Evolutionary conservation across 2,113 vertebrate species (phyloP), one percentile per base, ranked within the genome.

Genomic region (Puffinus mauretanicus): DNA sequence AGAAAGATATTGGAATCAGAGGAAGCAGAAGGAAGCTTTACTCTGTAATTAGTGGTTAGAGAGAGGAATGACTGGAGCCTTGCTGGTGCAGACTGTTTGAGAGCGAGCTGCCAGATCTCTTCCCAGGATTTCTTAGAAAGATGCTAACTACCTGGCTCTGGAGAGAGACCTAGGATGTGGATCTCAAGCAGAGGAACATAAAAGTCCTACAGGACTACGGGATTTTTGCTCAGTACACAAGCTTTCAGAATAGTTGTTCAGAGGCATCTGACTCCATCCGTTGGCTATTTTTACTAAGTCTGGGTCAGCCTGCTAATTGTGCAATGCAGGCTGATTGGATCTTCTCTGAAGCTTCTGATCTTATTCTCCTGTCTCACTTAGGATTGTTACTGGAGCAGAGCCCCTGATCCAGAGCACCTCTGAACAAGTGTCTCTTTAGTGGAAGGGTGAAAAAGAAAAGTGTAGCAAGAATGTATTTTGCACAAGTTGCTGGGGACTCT

Each of bases 241-340:
- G 8, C 1, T 7, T 86, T 87, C 58, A n/a, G 34, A 80, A 66
- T 49, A 79, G 32, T 27, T 82, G 6, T 71, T 82, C 62, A 75
- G n/a, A 52, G 30, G 9, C 17, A 32, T 17, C 52, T 75, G 16
- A 18, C 19, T 77, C 51, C 11, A 40, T 34, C 29, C 1, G 0
- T 36, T 72, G 24, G 4, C 5, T 76, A 26, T 75, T 80, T 91
- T 73, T 65, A 34, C 34, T 44, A 42, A 83, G 21, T 40, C 27
- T 69, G 27, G 7, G 15, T 42, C 29, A 57, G 32, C 5, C 51
- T 36, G 36, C 18, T 83, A 29, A 61, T 4, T 25, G 46, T 65
- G 14, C 4, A 80, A 25, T 13, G 15, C 12, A 70, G 51, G 6
- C 17, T 67, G 13, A 47, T 55, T 65, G 32, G 16, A 64, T 73